Evolutionary conservation across 2,797 vertebrate genomes (phyloP).

Genomic region (Argyrosomus regius): DNA sequence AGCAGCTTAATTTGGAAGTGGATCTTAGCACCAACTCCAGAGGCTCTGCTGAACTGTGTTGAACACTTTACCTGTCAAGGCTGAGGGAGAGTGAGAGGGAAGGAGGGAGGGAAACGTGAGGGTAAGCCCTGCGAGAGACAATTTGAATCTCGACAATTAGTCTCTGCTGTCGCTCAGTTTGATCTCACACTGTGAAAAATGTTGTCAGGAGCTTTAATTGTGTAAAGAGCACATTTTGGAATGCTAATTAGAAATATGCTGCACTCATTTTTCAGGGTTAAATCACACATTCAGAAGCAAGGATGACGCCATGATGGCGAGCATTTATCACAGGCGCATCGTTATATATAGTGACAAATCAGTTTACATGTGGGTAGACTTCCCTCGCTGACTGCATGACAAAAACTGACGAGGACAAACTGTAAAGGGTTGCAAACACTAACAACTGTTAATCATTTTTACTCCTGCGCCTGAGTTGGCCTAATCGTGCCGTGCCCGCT

Average conservation of each 20-base stretch:
- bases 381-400: constrained; percentile 61
- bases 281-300: constrained; percentile 57
- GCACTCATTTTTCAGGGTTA: constrained; percentile 71
- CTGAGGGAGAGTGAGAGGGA: not conserved
- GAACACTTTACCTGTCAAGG: constrained; percentile 71
- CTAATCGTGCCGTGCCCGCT: constrained; percentile 55
- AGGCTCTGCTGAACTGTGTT: constrained; percentile 60
- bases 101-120: constrained; percentile 29
- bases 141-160: constrained; percentile 74
- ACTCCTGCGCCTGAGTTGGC: constrained; percentile 58
- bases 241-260: constrained; percentile 72
- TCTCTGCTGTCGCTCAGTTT: constrained; percentile 71
- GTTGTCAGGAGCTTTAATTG: constrained; percentile 76
- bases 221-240: constrained; percentile 73
- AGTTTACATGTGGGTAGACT: constrained; percentile 67
- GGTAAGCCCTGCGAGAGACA: constrained; percentile 70
- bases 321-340: constrained; percentile 66
- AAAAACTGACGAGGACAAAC: constrained; percentile 65
- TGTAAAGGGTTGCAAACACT: constrained; percentile 72
- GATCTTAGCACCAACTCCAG: constrained; percentile 56
- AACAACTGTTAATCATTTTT: constrained; percentile 79
- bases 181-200: constrained; percentile 73
- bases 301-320: constrained; percentile 52
- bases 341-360: constrained; percentile 71
- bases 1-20: constrained; percentile 75